phyloP scores from a whole-genome alignment of 2,113 vertebrate species.

The Haemorhous mexicanus region DNA sequence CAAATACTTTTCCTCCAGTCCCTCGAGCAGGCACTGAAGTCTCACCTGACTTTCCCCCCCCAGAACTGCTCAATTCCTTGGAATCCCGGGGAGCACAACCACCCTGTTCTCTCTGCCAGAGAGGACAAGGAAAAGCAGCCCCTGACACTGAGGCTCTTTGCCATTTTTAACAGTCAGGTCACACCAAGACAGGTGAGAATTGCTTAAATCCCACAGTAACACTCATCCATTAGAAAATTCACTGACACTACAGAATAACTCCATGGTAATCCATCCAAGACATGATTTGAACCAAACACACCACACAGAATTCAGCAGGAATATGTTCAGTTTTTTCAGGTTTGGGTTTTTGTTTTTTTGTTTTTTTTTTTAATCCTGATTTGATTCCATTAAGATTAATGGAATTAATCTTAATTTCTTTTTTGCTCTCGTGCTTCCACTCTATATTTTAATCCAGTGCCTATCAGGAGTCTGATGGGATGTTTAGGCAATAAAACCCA shows the following conservation, averaged over 20 bases:
- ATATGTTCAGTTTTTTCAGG: background rate
- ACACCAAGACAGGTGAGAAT: background rate
- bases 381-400: background rate
- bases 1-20: background rate
- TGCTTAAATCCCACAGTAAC: background rate
- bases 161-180: background rate
- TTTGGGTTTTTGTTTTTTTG: too few relatives aligned
- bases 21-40: background rate
- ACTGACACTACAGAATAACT: background rate
- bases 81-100: background rate
- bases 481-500: background rate
- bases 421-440: background rate
- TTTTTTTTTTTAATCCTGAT: background rate
- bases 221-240: background rate
- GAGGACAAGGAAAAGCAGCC: background rate
- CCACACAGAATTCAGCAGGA: background rate
- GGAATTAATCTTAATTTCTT: background rate
- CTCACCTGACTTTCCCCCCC: background rate
- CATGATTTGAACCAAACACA: background rate
- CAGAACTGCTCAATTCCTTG: background rate
- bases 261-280: background rate
- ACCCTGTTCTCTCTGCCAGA: background rate
- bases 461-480: background rate
- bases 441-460: background rate
- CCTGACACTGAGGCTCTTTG: background rate